Evolutionary conservation across 2,113 vertebrate species (phyloP), one percentile per base, ranked within the genome.

Genomic region (Urocitellus parryii): DNA sequence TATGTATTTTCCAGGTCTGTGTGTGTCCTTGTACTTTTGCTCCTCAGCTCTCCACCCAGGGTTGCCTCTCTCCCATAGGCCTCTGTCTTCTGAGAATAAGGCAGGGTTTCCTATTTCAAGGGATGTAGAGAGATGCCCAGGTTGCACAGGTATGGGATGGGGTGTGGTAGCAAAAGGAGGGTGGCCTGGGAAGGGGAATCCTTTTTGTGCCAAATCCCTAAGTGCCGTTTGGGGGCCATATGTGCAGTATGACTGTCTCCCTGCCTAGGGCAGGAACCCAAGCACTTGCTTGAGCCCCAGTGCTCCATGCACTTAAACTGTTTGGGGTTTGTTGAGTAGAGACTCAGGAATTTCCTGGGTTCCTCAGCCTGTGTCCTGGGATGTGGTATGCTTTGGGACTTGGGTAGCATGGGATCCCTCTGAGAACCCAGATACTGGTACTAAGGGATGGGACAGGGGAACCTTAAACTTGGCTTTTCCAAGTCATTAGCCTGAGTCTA

Each of bases 181-280:
- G 63, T 87, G 81, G 51, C 73, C 72, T 95, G 92, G 94, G n/a
- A 92, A 97, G 80, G 97, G 79, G 76, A 94, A 83, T 88, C 92
- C 83, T 94, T 96, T 96, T 89, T 90, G 96, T 98, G 97, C 97
- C 97, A 97, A 97, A 97, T 95, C 96, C 95, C 95, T 96, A 97
- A 98, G 97, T 98, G 97, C 97, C 96, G 39, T 97, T 95, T 85
- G 89, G 93, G 86, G 89, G 93, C 87, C 93, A 68, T 0, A 0
- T 93, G 93, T 95, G 83, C 89, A 78, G 91, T 91, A 63, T 53
- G 83, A 93, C 87, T 91, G 61, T 96, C 91, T 77, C 88, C 91
- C 32, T 78, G 88, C 78, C 73, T 67, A 22, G 68, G 48, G 80
- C 88, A 76, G 95, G 94, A 80, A 85, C 91, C 73, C 91, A 79